Percentiles rank a stretch among this genome's conserved stretches.
phyloP scores from a whole-genome alignment of 1,140 invertebrate genomes.

The Bradynema listronoti region DNA sequence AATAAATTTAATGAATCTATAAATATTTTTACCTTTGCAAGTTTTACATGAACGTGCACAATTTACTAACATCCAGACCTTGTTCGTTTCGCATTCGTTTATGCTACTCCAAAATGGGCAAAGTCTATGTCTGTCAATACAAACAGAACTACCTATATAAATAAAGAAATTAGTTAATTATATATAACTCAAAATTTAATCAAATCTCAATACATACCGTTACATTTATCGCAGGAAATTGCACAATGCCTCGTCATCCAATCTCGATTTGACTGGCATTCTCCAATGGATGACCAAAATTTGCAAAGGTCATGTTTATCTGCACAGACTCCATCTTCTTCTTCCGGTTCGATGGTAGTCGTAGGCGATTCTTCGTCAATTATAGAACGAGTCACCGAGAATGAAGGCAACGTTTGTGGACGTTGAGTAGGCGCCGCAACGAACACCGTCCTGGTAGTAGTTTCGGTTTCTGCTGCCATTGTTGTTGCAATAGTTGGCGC shows the following conservation, averaged over 20 bases:
- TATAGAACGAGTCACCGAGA: slow-evolving; percentile 2
- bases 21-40: slow-evolving; percentile 45
- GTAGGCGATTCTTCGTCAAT: slow-evolving; percentile 5
- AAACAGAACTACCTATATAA: slow-evolving; percentile 41
- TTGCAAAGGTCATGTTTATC: slow-evolving; percentile 55
- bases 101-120: slow-evolving; percentile 52
- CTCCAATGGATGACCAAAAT: slow-evolving; percentile 55
- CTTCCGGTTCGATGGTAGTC: neutral
- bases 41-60: slow-evolving; percentile 49
- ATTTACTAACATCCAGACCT: slow-evolving; percentile 55
- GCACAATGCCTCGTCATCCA: slow-evolving; percentile 53
- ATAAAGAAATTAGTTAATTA: slow-evolving; percentile 19
- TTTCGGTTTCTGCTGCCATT: too few species aligned
- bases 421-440: too few species aligned
- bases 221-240: slow-evolving; percentile 51
- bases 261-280: slow-evolving; percentile 51
- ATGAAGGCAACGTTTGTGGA: too few species aligned
- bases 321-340: slow-evolving; percentile 25
- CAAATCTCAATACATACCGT: slow-evolving; percentile 29
- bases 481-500: too few species aligned
- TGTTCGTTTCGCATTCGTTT: slow-evolving; percentile 55
- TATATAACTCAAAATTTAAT: neutral
- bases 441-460: too few species aligned
- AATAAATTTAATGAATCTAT: neutral
- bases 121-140: slow-evolving; percentile 51